Evolutionary conservation across 2,797 vertebrate genomes (phyloP), one percentile per base, ranked within the genome.

Genomic region (Lutjanus argentimaculatus): DNA sequence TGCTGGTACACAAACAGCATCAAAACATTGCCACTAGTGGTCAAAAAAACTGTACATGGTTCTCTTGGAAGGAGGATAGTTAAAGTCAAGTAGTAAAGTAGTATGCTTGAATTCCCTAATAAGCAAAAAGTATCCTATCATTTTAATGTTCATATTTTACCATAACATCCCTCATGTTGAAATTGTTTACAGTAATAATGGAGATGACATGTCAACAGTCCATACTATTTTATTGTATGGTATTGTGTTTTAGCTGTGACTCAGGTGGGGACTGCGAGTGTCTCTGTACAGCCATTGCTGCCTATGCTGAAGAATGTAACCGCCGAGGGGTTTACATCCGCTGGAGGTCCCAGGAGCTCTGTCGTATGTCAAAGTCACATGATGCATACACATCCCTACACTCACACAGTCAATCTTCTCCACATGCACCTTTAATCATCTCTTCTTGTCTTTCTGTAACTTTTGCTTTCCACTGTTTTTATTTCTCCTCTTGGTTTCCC

Each of bases 251-350:
- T 82, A 99, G 98, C 40, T 98, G 98, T 53, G 97, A 99, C 88
- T 95, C 97, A 0, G 98, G 98, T 0, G 98, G 97, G 0, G 97
- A 99, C 94, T 99, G 97, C 46, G 97, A 98, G 90, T 98, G 97
- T 86, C 95, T 99, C 57, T 99, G 98, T 84, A 97, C 96, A 0
- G 97, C 97, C 76, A 93, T 98, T 0, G 97, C 98, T 45, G 83
- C 96, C 51, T 99, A 98, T 0, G 95, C 96, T 0, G 96, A 97
- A 17, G 96, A 97, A 85, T 98, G 98, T 56, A 95, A 96, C 89
- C 93, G 91, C 14, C 90, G 82, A 0, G 96, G 97, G 7, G 48
- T 95, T 10, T 96, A 95, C 2, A 70, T 98, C 67, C 97, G 93
- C 86, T 98, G 98, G 97, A 91, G 97, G 83, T 97, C 97, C 71